Conservation (phyloP, 2,113 vertebrate genomes). For the Setophaga petechia region DNA sequence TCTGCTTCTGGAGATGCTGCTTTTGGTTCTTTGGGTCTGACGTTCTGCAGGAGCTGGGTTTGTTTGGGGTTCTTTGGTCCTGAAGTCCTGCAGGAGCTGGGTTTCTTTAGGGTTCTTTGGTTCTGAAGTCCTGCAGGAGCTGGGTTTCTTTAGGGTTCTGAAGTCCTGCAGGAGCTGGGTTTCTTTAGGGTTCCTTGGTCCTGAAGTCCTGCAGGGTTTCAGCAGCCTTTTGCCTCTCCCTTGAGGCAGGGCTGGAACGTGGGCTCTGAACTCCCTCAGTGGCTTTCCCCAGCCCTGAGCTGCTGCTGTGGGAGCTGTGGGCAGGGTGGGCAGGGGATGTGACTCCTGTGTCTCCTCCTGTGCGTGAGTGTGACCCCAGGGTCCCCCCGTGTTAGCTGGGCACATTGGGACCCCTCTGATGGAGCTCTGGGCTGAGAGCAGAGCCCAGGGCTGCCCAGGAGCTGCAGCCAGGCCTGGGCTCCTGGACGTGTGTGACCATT, state of each 20-base stretch:
- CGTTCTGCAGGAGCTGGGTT: not conserved
- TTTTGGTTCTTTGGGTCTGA: accelerated
- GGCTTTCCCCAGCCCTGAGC: not conserved
- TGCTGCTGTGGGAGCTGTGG: not conserved
- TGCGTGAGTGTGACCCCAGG: not conserved
- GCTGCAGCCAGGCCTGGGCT: constrained; percentile 29
- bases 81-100: too few relatives aligned
- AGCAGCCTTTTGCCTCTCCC: not conserved
- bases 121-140: not conserved
- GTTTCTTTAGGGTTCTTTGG: too few relatives aligned
- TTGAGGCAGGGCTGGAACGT: accelerated
- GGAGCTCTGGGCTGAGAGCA: not conserved
- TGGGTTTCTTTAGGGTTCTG: too few relatives aligned
- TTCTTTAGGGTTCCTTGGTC: too few relatives aligned
- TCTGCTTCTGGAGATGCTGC: not conserved
- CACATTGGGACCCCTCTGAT: not conserved
- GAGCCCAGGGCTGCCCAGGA: constrained; percentile 53
- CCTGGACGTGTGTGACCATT: not conserved
- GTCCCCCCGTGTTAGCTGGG: not conserved
- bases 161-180: not conserved
- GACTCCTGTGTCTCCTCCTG: not conserved
- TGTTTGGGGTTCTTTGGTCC: too few relatives aligned
- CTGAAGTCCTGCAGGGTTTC: not conserved
- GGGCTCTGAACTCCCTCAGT: accelerated
- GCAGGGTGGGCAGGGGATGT: not conserved